Evolutionary conservation across 2,888 invertebrate genomes (phyloP), one percentile per base, ranked within the genome.

Genomic region (Scaptodrosophila latifasciaeformis): DNA sequence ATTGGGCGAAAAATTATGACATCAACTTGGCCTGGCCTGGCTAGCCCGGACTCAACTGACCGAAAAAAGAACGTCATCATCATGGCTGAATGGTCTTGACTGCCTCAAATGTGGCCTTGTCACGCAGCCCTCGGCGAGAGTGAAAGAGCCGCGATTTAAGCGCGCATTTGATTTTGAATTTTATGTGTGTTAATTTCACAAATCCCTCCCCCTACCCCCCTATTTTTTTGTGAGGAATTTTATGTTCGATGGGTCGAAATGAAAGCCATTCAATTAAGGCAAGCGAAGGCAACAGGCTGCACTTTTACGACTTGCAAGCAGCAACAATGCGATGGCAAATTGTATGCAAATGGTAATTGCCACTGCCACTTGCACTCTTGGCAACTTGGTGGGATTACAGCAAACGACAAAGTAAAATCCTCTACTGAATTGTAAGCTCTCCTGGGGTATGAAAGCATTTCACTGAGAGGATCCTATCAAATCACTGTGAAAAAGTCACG

Each of bases 21-120:
- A 68, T 77, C 72, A 72, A 68, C 69, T 21, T 39, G 17, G n/a
- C 9, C 10, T 24, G 47, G n/a, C n/a, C n/a, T n/a, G n/a, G n/a
- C n/a, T n/a, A n/a, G n/a, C n/a, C n/a, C n/a, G n/a, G n/a, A n/a
- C n/a, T n/a, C n/a, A n/a, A n/a, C n/a, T n/a, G n/a, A n/a, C n/a
- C n/a, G n/a, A n/a, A 17, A 15, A 17, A 17, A 13, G 37, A 10
- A 17, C 13, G 17, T 17, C 37, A 42, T 24, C 43, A 15, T 24
- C 37, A n/a, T 47, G 46, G 49, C 54, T 31, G 29, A 24, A 54
- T 67, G 70, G 70, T 62, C 72, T 60, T 55, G 59, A 40, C 13
- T 18, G 15, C 19, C 21, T 37, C 40, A 40, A 40, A 40, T 40
- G 40, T 10, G 40, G n/a, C 40, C 76, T 59, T 52, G 70, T 47